Percentiles rank a stretch among this genome's conserved stretches.
These are phyloP conservation scores for Liasis olivaceus DNA, from an alignment of 2,797 vertebrate species.

Conservation along the genomic window DNA sequence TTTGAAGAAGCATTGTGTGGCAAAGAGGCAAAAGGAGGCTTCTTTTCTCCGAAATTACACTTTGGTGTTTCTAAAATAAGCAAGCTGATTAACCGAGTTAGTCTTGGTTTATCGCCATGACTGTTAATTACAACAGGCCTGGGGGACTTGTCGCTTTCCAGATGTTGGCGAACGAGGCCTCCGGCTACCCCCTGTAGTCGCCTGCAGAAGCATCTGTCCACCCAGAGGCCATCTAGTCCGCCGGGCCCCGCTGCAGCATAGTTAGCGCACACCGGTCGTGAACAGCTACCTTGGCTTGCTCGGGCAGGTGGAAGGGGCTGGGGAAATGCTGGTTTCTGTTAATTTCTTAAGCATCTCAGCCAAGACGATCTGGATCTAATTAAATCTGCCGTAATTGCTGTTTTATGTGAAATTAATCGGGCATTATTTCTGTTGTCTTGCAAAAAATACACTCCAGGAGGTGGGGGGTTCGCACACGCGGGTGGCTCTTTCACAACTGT, in stretches of 20 bases:
- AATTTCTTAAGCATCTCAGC: constrained; percentile 51
- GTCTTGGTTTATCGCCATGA: not conserved
- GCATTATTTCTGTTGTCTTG: not conserved
- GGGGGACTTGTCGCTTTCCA: not conserved
- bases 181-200: not conserved
- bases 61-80: not conserved
- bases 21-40: not conserved
- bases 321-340: not conserved
- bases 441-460: not conserved
- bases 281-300: no score
- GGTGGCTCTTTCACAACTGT: not conserved
- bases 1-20: not conserved
- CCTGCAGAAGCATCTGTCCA: no score
- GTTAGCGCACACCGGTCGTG: no score
- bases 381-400: constrained; percentile 69
- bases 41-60: not conserved
- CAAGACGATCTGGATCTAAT: constrained; percentile 51
- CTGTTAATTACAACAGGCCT: not conserved
- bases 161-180: not conserved
- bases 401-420: constrained; percentile 68
- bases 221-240: not conserved
- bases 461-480: not conserved
- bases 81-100: not conserved
- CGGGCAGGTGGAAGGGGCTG: rapidly evolving
- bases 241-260: no score